Evolutionary conservation across 2,797 vertebrate genomes (phyloP), one percentile per base, ranked within the genome.

Genomic region (Pangasius djambal): DNA sequence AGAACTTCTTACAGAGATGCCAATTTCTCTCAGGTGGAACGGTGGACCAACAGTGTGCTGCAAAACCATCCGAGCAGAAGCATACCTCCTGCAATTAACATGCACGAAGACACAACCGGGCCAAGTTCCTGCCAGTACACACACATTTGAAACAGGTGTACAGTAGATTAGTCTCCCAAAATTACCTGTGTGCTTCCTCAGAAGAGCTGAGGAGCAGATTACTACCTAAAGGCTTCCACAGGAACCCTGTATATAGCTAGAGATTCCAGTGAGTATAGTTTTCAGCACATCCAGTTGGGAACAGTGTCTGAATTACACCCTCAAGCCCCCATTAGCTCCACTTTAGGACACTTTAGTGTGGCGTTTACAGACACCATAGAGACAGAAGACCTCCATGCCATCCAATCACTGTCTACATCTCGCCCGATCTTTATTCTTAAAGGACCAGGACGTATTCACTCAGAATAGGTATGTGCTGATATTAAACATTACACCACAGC

Each of bases 131-230:
- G 4, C 18, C 65, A 83, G 50, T 20, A 75, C 59, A 50, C 28
- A 31, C 55, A 82, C 10, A 59, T 61, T 16, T 40, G 78, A 67
- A 83, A 77, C 59, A 88, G 86, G 52, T 44, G 52, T 37, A 78
- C n/a, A 77, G 25, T 44, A 55, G 37, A 50, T 28, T 34, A 59
- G 18, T 55, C 50, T 40, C 61, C 15, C 34, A 87, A 67, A 88
- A 31, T 40, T 12, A 34, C 34, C 84, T 2, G 40, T 86, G 59
- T 34, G 31, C 59, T 83, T 59, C 18, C 67, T 74, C 67, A n/a
- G 52, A 78, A 44, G 44, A 61, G 74, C 61, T 3, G 20, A 82
- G 59, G 22, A 28, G 18, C 37, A 44, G 20, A 63, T 59, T 28
- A 63, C 79, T 44, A 83, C 6, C 57, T 40, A 18, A 83, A 61